These are phyloP conservation scores for Siderastrea siderea DNA, from an alignment of 92 coral and sea anemone species.

Conservation along the genomic window DNA sequence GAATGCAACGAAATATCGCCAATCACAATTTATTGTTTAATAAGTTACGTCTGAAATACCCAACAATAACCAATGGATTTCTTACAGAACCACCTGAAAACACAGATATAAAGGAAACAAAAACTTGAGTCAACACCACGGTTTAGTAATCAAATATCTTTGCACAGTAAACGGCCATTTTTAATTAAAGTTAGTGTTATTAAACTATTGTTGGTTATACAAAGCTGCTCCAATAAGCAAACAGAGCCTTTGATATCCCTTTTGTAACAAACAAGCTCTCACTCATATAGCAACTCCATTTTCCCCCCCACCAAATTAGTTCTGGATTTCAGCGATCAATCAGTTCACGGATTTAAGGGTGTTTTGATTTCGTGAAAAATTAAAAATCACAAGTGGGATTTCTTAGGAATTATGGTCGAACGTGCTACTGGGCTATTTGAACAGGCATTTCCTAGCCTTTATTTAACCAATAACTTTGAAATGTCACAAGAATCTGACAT, in stretches of 20 bases:
- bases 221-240: constrained; percentile 88
- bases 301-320: constrained; percentile 38
- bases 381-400: constrained; percentile 24
- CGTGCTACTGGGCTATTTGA: constrained; percentile 48
- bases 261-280: constrained; percentile 34
- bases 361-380: constrained; percentile 21
- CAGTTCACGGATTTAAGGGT: not conserved
- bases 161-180: constrained; percentile 97
- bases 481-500: constrained; percentile 87
- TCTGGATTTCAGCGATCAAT: constrained; percentile 16
- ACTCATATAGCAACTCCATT: constrained; percentile 13
- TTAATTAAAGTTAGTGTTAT: constrained; percentile 97
- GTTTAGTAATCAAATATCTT: constrained; percentile 92
- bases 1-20: constrained; percentile 14
- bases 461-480: constrained; percentile 85
- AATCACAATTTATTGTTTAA: constrained; percentile 32
- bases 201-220: constrained; percentile 95
- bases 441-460: constrained; percentile 78
- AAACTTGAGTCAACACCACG: constrained; percentile 71
- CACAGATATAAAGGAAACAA: constrained; percentile 76
- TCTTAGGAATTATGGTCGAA: constrained; percentile 7
- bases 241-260: constrained; percentile 40
- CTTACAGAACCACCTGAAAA: constrained; percentile 81
- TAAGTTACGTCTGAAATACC: constrained; percentile 16
- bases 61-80: constrained; percentile 53